Base-by-base conservation (phyloP, 2,888 invertebrate species). In the Melieria crassipennis region DNA sequence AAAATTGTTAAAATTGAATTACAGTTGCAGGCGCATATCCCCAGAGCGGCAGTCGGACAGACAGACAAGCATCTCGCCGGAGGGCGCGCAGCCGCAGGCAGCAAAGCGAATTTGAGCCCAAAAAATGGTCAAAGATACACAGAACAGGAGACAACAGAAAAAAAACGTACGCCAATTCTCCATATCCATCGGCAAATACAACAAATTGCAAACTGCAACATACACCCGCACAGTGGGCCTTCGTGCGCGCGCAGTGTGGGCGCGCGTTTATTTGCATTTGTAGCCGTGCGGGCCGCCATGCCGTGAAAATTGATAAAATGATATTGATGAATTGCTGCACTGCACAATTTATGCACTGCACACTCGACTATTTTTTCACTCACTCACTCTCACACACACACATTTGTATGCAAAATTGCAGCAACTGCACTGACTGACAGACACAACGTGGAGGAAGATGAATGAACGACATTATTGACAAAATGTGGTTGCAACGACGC, bases 1-100 rank as follows among this genome's bases (percentile, higher is more conserved):
- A 83, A 83, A 83, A 83, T 84, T 83, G 83, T 83, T 83, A 84
- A 83, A 83, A 83, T 83, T 83, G 74, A 78, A 81, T 77, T 80
- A 79, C 82, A 81, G 80, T 80, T 79, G 79, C 77, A 79, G 76
- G 30, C 7, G 13, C 50, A 47, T 75, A 74, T 70, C 75, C 74
- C 73, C 68, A 73, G 64, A 72, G 68, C 72, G 60, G 60, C 16
- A 62, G 1, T 13, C 30, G 30, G 30, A 52, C 52, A 52, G 11
- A 52, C 1, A 52, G 5, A 50, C 50, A 10, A 7, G 50, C 11
- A 50, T 50, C 2, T 3, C 50, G 11, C 50, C 9, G 7, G 11
- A 10, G 11, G 7, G 11, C 50, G 7, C 11, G 11, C 50, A 50
- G 7, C 7, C 11, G 50, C 50, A 50, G 7, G 50, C 11, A 11